phyloP scores from a whole-genome alignment of 2,888 invertebrate species.

The Amphipyra berbera region DNA sequence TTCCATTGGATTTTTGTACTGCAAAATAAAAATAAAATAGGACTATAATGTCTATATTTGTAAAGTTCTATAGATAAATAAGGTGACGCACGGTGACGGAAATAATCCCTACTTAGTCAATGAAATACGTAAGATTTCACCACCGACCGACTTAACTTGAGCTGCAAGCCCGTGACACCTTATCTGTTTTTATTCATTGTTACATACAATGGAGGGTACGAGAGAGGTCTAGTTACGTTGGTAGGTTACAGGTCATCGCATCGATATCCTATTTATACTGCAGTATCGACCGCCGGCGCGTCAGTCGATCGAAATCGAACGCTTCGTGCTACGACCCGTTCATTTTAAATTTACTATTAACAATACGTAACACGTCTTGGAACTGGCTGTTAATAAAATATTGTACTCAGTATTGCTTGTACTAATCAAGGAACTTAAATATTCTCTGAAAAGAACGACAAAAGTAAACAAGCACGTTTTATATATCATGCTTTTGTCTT shows the following conservation, averaged over 20 bases:
- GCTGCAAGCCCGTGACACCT: not conserved
- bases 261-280: constrained; percentile 73
- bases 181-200: constrained; percentile 3
- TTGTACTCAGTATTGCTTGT: not conserved
- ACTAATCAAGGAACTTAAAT: too few relatives aligned
- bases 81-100: constrained; percentile 23
- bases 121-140: constrained; percentile 24
- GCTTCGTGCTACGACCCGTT: not conserved
- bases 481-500: too few relatives aligned
- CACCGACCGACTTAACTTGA: constrained; percentile 17
- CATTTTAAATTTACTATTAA: not conserved
- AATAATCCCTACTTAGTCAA: constrained; percentile 38
- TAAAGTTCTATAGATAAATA: constrained; percentile 14
- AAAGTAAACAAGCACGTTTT: too few relatives aligned
- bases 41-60: constrained; percentile 14
- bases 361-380: not conserved
- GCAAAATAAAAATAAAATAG: not conserved
- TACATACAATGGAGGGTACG: not conserved
- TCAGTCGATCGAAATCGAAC: constrained; percentile 5
- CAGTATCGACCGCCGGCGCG: constrained; percentile 64
- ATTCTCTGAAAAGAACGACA: too few relatives aligned
- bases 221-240: constrained; percentile 25
- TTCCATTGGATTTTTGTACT: not conserved
- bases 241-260: constrained; percentile 60
- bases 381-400: constrained; percentile 5